A percentile compares a stretch with the other conserved stretches of the same genome.
phyloP scores from a whole-genome alignment of 2,797 vertebrate species.

The Sebastes kiyomatsui region DNA sequence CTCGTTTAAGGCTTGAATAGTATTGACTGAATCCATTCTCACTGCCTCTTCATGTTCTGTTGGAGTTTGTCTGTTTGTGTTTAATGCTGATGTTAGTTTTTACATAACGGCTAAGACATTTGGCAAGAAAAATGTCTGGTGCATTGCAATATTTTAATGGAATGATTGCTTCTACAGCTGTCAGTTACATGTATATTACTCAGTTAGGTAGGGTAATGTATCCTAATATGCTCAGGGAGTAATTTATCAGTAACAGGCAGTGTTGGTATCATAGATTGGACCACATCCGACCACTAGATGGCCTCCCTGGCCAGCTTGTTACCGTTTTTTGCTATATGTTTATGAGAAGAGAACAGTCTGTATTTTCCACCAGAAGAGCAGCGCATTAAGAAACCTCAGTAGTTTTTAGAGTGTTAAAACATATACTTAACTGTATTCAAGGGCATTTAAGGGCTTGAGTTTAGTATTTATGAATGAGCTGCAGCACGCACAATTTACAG shows the following conservation, averaged over 20 bases:
- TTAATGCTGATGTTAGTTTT: not conserved
- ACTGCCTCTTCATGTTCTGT: not conserved
- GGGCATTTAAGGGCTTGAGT: not conserved
- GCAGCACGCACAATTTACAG: conserved; percentile 12
- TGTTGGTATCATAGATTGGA: not conserved
- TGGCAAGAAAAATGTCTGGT: not conserved
- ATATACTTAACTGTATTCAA: not conserved
- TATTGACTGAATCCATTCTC: not conserved
- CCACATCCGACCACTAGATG: conserved; percentile 49
- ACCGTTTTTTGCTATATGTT: not conserved
- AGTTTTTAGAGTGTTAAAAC: not conserved
- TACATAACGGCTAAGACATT: not conserved
- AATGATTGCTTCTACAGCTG: not conserved
- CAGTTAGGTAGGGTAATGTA: not conserved
- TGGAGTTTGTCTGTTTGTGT: not conserved
- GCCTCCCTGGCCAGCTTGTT: conserved; percentile 22
- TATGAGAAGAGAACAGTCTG: not conserved
- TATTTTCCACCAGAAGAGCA: not conserved
- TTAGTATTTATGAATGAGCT: conserved; percentile 4
- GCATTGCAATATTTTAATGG: not conserved
- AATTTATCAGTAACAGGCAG: not conserved
- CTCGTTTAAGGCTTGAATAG: conserved; percentile 47
- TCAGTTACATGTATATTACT: conserved; percentile 4
- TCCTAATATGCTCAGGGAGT: conserved; percentile 1
- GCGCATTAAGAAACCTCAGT: not conserved